These are phyloP conservation scores for Clepsis dumicolana DNA, from an alignment of 2,888 invertebrate species.

Conservation along the genomic window DNA sequence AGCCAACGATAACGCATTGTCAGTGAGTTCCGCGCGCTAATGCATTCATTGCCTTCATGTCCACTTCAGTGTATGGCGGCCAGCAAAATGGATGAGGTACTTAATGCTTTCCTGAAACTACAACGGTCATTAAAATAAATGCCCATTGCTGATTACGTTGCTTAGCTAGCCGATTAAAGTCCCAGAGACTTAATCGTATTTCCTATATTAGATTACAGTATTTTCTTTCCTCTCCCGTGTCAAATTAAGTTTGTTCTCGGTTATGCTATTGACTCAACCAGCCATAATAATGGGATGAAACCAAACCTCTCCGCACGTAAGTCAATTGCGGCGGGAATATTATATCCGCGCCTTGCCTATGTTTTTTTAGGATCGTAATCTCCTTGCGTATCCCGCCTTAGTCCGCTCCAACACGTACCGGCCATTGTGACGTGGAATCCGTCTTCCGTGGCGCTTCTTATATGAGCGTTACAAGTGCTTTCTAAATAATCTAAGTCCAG, in stretches of 20 bases:
- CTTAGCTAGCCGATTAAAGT: not conserved
- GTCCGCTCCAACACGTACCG: constrained; percentile 82
- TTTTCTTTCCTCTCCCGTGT: constrained; percentile 8
- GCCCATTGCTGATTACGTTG: not conserved
- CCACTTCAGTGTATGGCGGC: constrained; percentile 7
- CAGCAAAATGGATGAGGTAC: not conserved
- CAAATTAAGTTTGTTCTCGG: constrained; percentile 19
- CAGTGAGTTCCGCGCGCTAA: constrained; percentile 28
- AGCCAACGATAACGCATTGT: constrained; percentile 17
- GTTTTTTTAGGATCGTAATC: constrained; percentile 86
- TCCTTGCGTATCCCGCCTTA: constrained; percentile 79
- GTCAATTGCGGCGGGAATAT: constrained; percentile 76
- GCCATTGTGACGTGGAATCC: constrained; percentile 84
- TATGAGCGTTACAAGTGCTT: constrained; percentile 87
- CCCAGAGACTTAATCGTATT: not conserved
- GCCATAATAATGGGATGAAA: constrained; percentile 53
- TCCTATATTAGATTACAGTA: constrained; percentile 2
- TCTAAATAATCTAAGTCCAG: constrained; percentile 87
- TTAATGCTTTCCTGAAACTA: constrained; percentile 22
- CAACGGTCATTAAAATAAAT: constrained; percentile 11
- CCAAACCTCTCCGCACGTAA: constrained; percentile 63
- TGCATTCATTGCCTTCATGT: constrained; percentile 34
- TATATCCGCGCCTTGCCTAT: constrained; percentile 78
- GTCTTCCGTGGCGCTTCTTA: constrained; percentile 85
- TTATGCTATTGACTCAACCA: constrained; percentile 21